phyloP scores from a whole-genome alignment of 2,113 vertebrate genomes.

The Clarias magur region DNA sequence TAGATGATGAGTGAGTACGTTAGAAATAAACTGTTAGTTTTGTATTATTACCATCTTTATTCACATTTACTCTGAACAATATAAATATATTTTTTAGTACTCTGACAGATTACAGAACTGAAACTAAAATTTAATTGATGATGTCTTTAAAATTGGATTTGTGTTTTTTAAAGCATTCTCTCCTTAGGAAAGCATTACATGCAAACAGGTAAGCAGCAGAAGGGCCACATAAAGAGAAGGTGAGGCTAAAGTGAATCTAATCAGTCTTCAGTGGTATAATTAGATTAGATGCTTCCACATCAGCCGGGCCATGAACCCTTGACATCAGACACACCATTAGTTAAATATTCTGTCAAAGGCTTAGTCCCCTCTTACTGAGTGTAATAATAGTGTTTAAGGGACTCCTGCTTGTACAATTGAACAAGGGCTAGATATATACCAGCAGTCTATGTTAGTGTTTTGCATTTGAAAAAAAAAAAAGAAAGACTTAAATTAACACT shows the following conservation, averaged over 20 bases:
- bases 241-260: slow-evolving; percentile 40
- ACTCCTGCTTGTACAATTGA: slow-evolving; percentile 18
- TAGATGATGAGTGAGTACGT: too few species aligned
- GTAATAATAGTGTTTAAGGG: slow-evolving; percentile 14
- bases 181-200: neutral
- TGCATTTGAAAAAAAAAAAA: neutral
- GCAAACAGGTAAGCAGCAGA: neutral
- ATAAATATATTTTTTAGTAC: too few species aligned
- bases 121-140: neutral
- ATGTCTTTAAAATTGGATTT: neutral
- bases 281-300: slow-evolving; percentile 29
- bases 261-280: slow-evolving; percentile 20
- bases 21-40: neutral
- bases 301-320: slow-evolving; percentile 13
- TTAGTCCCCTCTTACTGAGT: slow-evolving; percentile 1
- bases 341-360: slow-evolving; percentile 23
- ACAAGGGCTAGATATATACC: neutral
- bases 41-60: neutral
- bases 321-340: slow-evolving; percentile 37
- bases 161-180: neutral
- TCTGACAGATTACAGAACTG: neutral
- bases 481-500: neutral
- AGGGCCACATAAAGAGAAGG: neutral
- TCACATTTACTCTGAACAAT: neutral
- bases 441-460: neutral